Evolutionary conservation across 2,888 invertebrate genomes (phyloP).

Genomic region (Leptopilina syphax): DNA sequence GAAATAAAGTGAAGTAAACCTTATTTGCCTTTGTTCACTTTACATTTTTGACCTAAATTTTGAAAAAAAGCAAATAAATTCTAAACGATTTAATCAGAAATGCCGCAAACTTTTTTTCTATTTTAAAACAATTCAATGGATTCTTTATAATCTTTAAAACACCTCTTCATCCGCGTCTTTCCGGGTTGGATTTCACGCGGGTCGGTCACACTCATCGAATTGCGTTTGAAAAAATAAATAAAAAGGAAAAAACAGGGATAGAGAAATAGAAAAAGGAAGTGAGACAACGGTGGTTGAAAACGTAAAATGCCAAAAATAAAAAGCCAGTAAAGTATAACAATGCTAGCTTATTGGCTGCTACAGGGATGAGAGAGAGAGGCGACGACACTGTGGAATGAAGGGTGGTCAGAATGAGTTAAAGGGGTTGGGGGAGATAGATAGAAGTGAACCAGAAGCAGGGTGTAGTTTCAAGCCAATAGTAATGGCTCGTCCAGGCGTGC

Average conservation of each 20-base stretch:
- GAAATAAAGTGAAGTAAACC: no score
- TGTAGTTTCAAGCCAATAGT: slow-evolving; percentile 69
- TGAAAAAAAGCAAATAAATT: no score
- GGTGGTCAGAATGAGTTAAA: neutral
- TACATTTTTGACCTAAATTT: no score
- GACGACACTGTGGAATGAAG: slow-evolving; percentile 41
- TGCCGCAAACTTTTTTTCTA: no score
- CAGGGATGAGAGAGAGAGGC: slow-evolving; percentile 41
- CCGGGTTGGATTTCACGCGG: neutral
- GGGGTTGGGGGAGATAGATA: neutral
- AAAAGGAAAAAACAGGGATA: neutral
- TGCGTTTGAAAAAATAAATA: slow-evolving; percentile 16
- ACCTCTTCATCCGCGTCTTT: neutral
- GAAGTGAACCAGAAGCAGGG: slow-evolving; percentile 54
- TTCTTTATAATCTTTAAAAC: neutral
- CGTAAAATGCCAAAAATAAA: slow-evolving; percentile 59
- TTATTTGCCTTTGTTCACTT: no score
- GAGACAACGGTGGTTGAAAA: slow-evolving; percentile 14
- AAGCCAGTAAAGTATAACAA: slow-evolving; percentile 62
- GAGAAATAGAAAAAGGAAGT: slow-evolving; percentile 9
- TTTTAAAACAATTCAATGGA: no score
- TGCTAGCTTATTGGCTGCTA: slow-evolving; percentile 64
- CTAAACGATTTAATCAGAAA: no score
- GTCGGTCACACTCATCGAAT: neutral
- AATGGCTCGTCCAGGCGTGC: slow-evolving; percentile 71